Evolutionary conservation across 2,113 vertebrate genomes (phyloP).

Genomic region (Pterocles gutturalis): DNA sequence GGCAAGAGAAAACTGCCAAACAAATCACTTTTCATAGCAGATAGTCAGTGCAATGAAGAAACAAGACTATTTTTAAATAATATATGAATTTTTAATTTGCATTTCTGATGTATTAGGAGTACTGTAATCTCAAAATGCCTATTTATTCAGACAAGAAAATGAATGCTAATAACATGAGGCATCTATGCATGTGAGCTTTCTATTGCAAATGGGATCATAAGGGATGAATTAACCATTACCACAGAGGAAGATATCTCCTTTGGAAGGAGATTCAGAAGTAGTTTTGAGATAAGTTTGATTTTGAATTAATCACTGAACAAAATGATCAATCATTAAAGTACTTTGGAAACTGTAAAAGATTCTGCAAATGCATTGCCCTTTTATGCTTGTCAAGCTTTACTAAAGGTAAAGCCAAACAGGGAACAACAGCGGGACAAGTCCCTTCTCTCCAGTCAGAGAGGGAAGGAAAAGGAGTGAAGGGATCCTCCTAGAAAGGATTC

Average conservation of each 20-base stretch:
- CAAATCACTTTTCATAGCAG: constrained; percentile 15
- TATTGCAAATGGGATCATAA: background rate
- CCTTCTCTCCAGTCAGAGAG: background rate
- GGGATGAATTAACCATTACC: constrained; percentile 1
- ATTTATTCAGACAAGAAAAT: constrained; percentile 49
- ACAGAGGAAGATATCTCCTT: background rate
- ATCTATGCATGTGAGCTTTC: background rate
- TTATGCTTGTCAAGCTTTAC: background rate
- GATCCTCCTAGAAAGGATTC: background rate
- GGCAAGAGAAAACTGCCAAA: constrained; percentile 24
- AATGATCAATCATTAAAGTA: background rate
- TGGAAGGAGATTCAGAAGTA: background rate
- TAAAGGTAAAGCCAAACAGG: background rate
- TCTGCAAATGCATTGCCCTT: background rate
- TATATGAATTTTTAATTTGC: background rate
- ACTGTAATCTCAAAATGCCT: constrained; percentile 29
- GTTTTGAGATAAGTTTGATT: background rate
- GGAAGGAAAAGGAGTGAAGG: background rate
- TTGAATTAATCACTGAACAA: background rate
- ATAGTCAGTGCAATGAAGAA: constrained; percentile 4
- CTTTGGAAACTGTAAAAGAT: background rate
- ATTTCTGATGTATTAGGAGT: constrained; percentile 5
- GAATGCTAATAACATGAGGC: background rate
- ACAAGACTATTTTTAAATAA: constrained; percentile 20
- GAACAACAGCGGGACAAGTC: background rate